Evolutionary conservation across 1,140 invertebrate genomes (phyloP), one percentile per base, ranked within the genome.

Genomic region (Lepidurus apus): DNA sequence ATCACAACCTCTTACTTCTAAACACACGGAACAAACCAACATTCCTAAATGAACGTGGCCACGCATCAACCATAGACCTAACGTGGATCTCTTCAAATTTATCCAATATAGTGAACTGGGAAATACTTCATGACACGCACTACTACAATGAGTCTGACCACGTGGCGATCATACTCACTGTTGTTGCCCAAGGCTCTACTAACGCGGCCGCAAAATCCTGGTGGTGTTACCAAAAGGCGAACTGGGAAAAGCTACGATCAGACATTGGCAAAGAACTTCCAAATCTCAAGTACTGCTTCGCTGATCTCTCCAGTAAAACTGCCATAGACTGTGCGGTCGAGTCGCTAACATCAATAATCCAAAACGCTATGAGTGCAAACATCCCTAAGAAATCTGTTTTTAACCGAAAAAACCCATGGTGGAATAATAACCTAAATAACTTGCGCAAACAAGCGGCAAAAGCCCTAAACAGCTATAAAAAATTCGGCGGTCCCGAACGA

Each of bases 1-100:
- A 47, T 17, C 2, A 47, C 17, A 47, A 47, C 45, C 45, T 47
- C 45, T 47, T 3, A 3, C 45, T 47, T 47, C 2, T 47, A 9
- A 47, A 47, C 45, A 47, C 17, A 47, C 75, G 6, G n/a, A 44
- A 76, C 42, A 42, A 43, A 21, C 75, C 75, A 21, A 4, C 75
- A 43, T 76, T 76, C 44, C 75, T 21, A 42, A 76, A 76, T 44
- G 42, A 76, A 43, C 75, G 75, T 42, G 75, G 75, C 17, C 44
- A 43, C 2, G 42, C 42, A 42, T 76, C 75, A 76, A 76, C 75
- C 21, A 76, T 76, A 4, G 24, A 76, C 42, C 2, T 76, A 21
- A 76, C n/a, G 42, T 76, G 42, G n/a, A 44, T 44, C 75, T 76
- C 4, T 21, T 5, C 45, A 47, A 47, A 17, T 76, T 76, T 76